Conservation (phyloP, 1,140 invertebrate genomes). For the Mizuhopecten yessoensis region DNA sequence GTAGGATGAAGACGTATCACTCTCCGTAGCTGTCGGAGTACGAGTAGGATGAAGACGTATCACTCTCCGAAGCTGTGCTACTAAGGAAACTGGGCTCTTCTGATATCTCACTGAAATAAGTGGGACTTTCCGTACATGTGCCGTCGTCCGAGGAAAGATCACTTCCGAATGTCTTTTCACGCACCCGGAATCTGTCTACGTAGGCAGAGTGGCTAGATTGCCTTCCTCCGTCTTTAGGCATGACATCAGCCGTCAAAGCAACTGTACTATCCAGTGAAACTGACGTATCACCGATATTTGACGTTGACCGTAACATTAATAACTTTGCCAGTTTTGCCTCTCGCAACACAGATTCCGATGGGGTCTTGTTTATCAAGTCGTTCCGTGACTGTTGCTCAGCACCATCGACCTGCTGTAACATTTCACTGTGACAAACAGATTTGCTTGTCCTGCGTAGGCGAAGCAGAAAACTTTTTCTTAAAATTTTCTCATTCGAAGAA, state of each 20-base stretch:
- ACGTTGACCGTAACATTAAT: conserved; percentile 26
- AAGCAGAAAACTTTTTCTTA: conserved; percentile 49
- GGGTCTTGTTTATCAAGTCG: not conserved
- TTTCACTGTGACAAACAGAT: not conserved
- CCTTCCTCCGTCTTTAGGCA: not conserved
- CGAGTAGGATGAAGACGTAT: not conserved
- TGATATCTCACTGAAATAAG: not conserved
- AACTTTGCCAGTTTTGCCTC: conserved; percentile 21
- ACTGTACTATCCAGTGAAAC: not conserved
- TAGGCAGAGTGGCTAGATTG: not conserved
- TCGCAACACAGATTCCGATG: not conserved
- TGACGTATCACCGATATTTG: not conserved
- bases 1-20: not conserved
- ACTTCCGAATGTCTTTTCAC: not conserved
- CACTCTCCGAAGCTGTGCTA: not conserved
- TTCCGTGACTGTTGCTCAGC: not conserved
- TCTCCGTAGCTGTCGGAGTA: not conserved
- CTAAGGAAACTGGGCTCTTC: not conserved
- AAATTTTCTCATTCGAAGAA: conserved; percentile 36
- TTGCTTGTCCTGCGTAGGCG: conserved; percentile 40
- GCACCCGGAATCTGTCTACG: not conserved
- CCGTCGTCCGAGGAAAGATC: not conserved
- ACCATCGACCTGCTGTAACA: not conserved
- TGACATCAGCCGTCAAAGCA: not conserved
- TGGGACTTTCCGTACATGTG: not conserved